Evolutionary conservation across 2,113 vertebrate genomes (phyloP).

Genomic region (Pitta sordida): DNA sequence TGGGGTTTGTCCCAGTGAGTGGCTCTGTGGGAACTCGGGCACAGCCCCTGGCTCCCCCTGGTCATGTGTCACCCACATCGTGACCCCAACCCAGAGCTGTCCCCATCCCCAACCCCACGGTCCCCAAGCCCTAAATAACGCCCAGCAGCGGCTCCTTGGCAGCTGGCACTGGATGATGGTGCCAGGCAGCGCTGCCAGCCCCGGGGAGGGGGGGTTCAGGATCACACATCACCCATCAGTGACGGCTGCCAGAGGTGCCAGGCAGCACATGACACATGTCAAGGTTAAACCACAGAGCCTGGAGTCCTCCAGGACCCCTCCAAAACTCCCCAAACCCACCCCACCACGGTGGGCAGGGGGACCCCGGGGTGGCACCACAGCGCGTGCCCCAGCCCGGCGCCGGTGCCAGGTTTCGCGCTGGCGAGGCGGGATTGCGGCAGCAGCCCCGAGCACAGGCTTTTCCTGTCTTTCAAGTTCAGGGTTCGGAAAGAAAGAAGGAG

Average conservation of each 20-base stretch:
- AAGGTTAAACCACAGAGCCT: neutral
- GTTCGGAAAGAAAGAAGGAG: neutral
- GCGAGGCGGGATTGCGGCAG: neutral
- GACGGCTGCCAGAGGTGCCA: neutral
- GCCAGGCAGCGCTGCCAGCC: rapidly evolving
- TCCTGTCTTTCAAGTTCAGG: slow-evolving; percentile 66
- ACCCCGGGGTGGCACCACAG: neutral
- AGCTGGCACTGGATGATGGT: rapidly evolving
- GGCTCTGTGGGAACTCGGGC: rapidly evolving
- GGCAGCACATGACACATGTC: neutral
- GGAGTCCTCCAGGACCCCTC: rapidly evolving
- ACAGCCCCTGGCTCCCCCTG: rapidly evolving
- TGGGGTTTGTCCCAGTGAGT: rapidly evolving
- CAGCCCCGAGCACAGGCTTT: slow-evolving; percentile 46
- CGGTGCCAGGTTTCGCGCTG: slow-evolving; percentile 12
- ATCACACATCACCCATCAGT: neutral
- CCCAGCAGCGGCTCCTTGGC: rapidly evolving
- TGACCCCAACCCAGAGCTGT: neutral
- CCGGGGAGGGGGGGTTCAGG: rapidly evolving
- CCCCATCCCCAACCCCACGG: rapidly evolving
- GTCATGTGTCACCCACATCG: neutral
- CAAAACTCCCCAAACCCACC: neutral
- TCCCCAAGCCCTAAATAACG: neutral
- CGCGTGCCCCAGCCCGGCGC: neutral
- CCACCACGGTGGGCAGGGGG: rapidly evolving